Base-by-base conservation (phyloP, 2,888 invertebrate genomes). In the Teleiodes luculella region DNA sequence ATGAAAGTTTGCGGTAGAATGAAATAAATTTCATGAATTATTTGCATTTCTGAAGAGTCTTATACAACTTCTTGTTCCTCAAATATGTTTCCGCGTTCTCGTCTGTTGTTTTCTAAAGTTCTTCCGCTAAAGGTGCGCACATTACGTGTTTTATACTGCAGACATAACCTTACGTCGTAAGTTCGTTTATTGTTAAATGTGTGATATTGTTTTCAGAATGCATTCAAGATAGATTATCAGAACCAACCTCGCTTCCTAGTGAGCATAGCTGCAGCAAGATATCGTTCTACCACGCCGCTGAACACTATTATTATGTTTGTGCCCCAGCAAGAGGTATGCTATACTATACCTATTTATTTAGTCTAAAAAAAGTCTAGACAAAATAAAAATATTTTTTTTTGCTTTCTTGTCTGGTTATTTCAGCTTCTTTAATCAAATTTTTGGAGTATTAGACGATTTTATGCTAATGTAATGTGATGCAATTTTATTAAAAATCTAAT, bases 251-350 rank as follows among this genome's bases (percentile, higher is more conserved):
- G 79, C 46, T 66, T 83, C 59, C 56, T 87, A 35, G 86, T 81
- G 57, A 78, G 80, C 56, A 74, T 88, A 54, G 71, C 83, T 57
- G 63, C 80, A 31, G 67, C 78, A 31, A 77, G 90, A 69, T 66
- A 74, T 67, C 82, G 90, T 31, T 91, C 92, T 7, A 91, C 92
- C 14, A 95, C 95, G 7, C 97, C 98, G 0, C 83, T 97, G 43
- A 99, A 99, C 86, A 98, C 98, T 6, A 89, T 97, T 58, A 88
- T 99, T 54, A 94, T 98, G 94, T 99, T 99, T 91, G 99, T 99
- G 18, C 99, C 99, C 3, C 99, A 99, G 82, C 99, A 99, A 91
- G 98, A 99, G 93, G 97, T 95, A 28, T n/a, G 49, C 28, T 4
- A n/a, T n/a, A n/a, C n/a, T n/a, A n/a, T n/a, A n/a, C n/a, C n/a